Base-by-base conservation (phyloP, 2,113 vertebrate species). In the Gila orcuttii region DNA sequence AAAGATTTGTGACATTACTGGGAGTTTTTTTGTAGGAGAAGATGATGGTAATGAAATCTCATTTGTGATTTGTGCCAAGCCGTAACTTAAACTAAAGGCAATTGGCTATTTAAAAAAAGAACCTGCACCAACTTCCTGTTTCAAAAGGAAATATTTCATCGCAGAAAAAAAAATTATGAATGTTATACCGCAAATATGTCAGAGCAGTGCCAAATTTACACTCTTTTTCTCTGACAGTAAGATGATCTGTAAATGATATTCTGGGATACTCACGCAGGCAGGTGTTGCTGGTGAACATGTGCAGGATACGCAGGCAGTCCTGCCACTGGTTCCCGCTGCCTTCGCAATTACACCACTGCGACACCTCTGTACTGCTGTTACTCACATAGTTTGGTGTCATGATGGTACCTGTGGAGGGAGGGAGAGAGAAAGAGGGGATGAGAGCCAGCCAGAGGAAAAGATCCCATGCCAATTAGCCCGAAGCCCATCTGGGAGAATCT, bases 331-430 rank as follows among this genome's bases (percentile, higher is more conserved):
- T 99, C 57, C 97, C 97, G 1, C 97, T 99, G 89, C 96, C 96
- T 79, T 96, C 94, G 89, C 98, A 99, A 4, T 95, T 96, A 47
- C 98, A 99, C 96, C 96, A 97, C 91, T 98, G 93, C 1, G 97
- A 96, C 83, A 98, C 94, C 0, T 96, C 96, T 69, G 93, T 92
- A 2, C 96, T 98, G 92, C 93, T 92, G 89, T 96, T 98, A 85
- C 95, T 97, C 90, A 98, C 77, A 36, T 98, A 99, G 94, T 99
- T 99, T 76, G 98, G 97, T 7, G 98, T 99, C 96, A 99, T 96
- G 84, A 94, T 92, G 8, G 97, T 99, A 17, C 98, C 98, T 99
- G 83, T 15, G 33, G 59, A 57, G n/a, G 55, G 13, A 82, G 71
- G 17, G 47, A 83, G 33, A 28, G 36, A 45, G 33, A 86, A 23